phyloP scores from a whole-genome alignment of 1,140 invertebrate genomes.

The Aporrectodea caliginosa region DNA sequence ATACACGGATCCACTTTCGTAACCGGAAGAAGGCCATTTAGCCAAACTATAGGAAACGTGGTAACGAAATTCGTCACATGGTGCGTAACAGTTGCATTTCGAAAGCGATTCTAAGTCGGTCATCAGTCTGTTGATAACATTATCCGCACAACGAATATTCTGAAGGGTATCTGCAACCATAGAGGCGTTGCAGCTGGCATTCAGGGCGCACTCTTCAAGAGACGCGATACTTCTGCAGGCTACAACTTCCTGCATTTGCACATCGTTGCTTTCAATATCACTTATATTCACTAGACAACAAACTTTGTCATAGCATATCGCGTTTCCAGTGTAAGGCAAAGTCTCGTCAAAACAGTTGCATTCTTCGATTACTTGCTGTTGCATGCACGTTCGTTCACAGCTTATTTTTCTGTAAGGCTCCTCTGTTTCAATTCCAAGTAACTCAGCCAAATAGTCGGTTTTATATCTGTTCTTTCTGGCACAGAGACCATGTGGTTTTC shows the following conservation, averaged over 20 bases:
- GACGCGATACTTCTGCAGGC: too few relatives aligned
- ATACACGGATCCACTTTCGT: not conserved
- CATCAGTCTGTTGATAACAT: not conserved
- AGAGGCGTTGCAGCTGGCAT: too few relatives aligned
- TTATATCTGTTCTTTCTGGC: not conserved
- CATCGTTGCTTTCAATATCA: too few relatives aligned
- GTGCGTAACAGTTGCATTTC: not conserved
- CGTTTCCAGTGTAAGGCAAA: not conserved
- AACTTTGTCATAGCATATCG: not conserved
- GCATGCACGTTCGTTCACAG: not conserved
- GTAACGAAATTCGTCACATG: not conserved
- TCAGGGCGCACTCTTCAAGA: not conserved
- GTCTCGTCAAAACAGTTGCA: not conserved
- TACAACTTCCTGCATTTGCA: too few relatives aligned
- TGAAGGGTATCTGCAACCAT: not conserved
- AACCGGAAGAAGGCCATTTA: not conserved
- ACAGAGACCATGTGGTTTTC: not conserved
- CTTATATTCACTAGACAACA: not conserved
- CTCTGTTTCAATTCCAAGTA: too few relatives aligned
- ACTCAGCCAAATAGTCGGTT: not conserved
- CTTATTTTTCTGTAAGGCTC: not conserved
- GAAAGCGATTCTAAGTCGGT: not conserved
- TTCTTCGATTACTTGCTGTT: not conserved
- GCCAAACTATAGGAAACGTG: not conserved
- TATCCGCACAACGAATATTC: not conserved